A percentile compares a stretch with the other conserved stretches of the same genome.
Evolutionary conservation across 2,888 invertebrate genomes (phyloP).

Genomic region (Sarcophaga carnaria): DNA sequence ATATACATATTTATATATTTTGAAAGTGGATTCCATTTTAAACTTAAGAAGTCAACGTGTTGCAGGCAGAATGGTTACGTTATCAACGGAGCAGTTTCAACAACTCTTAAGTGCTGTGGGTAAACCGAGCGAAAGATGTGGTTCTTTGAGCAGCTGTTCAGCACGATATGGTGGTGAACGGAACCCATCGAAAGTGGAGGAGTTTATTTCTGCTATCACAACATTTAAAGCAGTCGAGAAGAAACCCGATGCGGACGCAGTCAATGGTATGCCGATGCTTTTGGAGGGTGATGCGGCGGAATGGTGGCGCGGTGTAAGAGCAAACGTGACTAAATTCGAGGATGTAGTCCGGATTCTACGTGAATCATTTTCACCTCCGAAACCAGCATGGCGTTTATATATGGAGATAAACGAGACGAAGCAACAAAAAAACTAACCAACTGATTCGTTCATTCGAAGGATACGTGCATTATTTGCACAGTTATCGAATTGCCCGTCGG

Average conservation of each 20-base stretch:
- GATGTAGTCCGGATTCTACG: too few relatives aligned
- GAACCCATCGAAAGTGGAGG: constrained; percentile 32
- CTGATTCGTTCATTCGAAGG: too few relatives aligned
- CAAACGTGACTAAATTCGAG: too few relatives aligned
- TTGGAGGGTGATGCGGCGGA: too few relatives aligned
- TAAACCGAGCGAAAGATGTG: constrained; percentile 17
- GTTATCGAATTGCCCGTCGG: too few relatives aligned
- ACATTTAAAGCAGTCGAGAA: constrained; percentile 62
- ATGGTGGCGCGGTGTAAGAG: too few relatives aligned
- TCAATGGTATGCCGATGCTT: not conserved
- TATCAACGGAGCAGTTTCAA: constrained; percentile 39
- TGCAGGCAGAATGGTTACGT: constrained; percentile 15
- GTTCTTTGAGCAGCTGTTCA: constrained; percentile 39
- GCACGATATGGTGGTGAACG: constrained; percentile 56
- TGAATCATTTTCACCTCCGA: too few relatives aligned
- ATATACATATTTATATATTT: not conserved
- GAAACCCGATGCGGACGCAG: constrained; percentile 57
- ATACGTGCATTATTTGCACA: too few relatives aligned
- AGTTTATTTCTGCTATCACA: constrained; percentile 61
- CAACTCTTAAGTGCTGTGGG: constrained; percentile 39
- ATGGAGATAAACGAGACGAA: too few relatives aligned
- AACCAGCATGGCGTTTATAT: too few relatives aligned
- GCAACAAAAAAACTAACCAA: too few relatives aligned
- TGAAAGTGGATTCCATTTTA: not conserved
- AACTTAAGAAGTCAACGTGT: not conserved